These are phyloP conservation scores for Probaryconus sp. DNA, from an alignment of 1,140 invertebrate species.

Conservation along the genomic window DNA sequence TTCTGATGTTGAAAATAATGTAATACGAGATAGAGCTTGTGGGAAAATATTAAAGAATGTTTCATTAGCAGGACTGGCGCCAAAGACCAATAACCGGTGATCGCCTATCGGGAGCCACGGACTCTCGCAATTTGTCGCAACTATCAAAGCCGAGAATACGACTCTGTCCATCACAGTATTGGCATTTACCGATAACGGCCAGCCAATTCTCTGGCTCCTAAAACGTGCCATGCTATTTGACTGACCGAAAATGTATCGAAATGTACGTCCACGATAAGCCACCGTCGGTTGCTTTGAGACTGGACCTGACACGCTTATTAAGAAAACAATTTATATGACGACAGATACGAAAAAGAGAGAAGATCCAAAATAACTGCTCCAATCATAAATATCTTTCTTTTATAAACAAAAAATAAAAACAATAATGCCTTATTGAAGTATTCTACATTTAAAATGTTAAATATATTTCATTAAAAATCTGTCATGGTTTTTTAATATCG, in stretches of 20 bases:
- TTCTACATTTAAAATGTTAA: too few relatives aligned
- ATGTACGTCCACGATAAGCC: constrained; percentile 36
- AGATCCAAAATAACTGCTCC: too few relatives aligned
- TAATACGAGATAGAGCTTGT: constrained; percentile 12
- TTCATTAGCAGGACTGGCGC: constrained; percentile 56
- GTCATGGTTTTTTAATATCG: too few relatives aligned
- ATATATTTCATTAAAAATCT: too few relatives aligned
- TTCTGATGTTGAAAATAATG: constrained; percentile 26
- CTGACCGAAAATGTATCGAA: constrained; percentile 36
- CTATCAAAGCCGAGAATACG: constrained; percentile 38
- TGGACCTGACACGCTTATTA: constrained; percentile 12
- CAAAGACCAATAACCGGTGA: constrained; percentile 53
- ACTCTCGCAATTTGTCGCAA: constrained; percentile 62
- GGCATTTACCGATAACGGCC: constrained; percentile 21
- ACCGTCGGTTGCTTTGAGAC: constrained; percentile 38
- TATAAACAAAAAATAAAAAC: too few relatives aligned
- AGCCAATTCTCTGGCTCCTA: background rate
- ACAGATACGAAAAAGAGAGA: background rate
- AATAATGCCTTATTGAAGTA: too few relatives aligned
- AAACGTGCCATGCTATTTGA: constrained; percentile 36
- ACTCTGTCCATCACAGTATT: constrained; percentile 35
- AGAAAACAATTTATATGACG: constrained; percentile 32
- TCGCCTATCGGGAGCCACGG: constrained; percentile 47
- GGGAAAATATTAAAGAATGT: constrained; percentile 49
- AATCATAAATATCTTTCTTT: too few relatives aligned